Evolutionary conservation across 2,888 invertebrate species (phyloP), one percentile per base, ranked within the genome.

Genomic region (Cataglyphis rosenhaueri): DNA sequence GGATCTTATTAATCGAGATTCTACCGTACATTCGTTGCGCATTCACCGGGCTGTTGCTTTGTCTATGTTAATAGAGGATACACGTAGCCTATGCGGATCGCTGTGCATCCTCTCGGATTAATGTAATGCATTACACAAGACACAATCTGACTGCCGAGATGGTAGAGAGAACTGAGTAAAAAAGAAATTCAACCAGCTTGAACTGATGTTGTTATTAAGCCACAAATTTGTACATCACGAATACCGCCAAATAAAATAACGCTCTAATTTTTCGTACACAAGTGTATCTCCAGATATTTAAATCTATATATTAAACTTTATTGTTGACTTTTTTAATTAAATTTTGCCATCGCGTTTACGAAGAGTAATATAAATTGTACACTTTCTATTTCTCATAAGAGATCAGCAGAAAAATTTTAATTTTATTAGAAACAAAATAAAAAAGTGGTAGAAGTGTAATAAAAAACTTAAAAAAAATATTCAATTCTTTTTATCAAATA

Each of bases 1-100:
- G 82, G 70, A 82, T 82, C 62, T 82, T 82, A 82, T 82, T 82
- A 82, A 82, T 82, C 70, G 68, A 9, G 25, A 62, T 78, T 44
- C 21, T 25, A 21, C n/a, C 25, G 82, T 62, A 12, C 32, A 29
- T 41, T 59, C 62, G 78, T 41, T 25, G 68, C 61, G 64, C 76
- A 57, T 59, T 75, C 48, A 32, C 32, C n/a, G 25, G 41, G 44
- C 0, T 38, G 41, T 70, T 76, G 66, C 76, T 66, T 76, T 70
- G 59, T 79, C 78, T 70, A 61, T 44, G 59, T 70, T 79, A 70
- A 79, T 79, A 70, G 78, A 70, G 41, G 21, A 12, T 41, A 59
- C 35, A 79, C 18, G 66, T 15, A 48, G 64, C 15, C n/a, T 12
- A 29, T 44, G 21, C 25, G 52, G 35, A 76, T 76, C 38, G 44